Conservation (phyloP, 2,888 invertebrate species). For the Melipona bicolor region DNA sequence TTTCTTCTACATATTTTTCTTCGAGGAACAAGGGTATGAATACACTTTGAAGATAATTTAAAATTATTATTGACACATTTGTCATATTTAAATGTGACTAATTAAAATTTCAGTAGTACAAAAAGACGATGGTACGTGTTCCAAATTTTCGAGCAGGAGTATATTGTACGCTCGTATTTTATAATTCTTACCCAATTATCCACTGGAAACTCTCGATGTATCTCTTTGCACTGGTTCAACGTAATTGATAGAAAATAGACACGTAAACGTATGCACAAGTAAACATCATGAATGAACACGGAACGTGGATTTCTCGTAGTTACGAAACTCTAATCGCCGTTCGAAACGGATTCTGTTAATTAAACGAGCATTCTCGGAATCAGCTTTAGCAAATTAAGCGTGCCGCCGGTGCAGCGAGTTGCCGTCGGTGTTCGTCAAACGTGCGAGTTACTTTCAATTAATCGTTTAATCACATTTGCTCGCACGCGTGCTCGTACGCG, state of each 20-base stretch:
- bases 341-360: constrained; percentile 47
- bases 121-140: too few relatives aligned
- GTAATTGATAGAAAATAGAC: neutral
- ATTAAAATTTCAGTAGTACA: too few relatives aligned
- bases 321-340: constrained; percentile 51
- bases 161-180: neutral
- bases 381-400: constrained; percentile 53
- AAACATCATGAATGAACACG: neutral
- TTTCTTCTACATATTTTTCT: too few relatives aligned
- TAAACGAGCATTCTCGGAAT: constrained; percentile 36
- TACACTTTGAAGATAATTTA: too few relatives aligned
- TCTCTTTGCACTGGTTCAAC: neutral
- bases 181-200: too few relatives aligned
- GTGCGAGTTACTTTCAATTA: constrained; percentile 54
- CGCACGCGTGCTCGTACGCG: constrained; percentile 3
- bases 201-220: neutral
- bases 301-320: constrained; percentile 6
- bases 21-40: too few relatives aligned
- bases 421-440: constrained; percentile 38
- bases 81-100: too few relatives aligned
- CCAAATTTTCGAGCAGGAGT: too few relatives aligned
- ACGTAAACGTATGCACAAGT: neutral
- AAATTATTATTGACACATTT: too few relatives aligned
- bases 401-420: constrained; percentile 25
- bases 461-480: constrained; percentile 28